These are phyloP conservation scores for Probaryconus sp. DNA, from an alignment of 1,140 invertebrate species.

Conservation along the genomic window DNA sequence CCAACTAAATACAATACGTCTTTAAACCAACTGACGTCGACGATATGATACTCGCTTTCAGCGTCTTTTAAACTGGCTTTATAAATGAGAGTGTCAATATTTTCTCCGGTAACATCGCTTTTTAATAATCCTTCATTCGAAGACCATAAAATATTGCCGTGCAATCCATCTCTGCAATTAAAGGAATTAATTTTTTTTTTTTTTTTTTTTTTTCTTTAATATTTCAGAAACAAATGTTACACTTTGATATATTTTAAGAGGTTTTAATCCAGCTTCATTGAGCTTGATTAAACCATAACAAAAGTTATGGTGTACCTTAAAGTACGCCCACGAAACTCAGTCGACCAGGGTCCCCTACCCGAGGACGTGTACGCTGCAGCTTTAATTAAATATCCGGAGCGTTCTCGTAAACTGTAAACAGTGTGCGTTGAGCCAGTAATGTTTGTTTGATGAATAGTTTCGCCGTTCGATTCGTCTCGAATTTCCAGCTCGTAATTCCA, in stretches of 20 bases:
- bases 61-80: constrained; percentile 77
- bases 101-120: constrained; percentile 86
- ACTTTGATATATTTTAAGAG: too few species aligned
- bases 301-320: constrained; percentile 73
- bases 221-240: constrained; percentile 19
- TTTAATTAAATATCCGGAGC: constrained; percentile 87
- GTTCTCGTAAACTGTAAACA: constrained; percentile 83
- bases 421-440: constrained; percentile 81
- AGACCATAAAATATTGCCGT: constrained; percentile 84
- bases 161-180: constrained; percentile 71
- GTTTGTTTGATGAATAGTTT: constrained; percentile 77
- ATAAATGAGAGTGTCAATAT: constrained; percentile 82
- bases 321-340: constrained; percentile 84
- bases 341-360: constrained; percentile 89
- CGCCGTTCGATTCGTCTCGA: constrained; percentile 79
- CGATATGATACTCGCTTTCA: constrained; percentile 79
- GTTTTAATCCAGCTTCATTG: too few species aligned
- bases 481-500: constrained; percentile 91
- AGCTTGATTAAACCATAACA: neutral
- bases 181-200: constrained; percentile 5
- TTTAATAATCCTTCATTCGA: constrained; percentile 83
- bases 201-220: neutral
- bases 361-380: constrained; percentile 87
- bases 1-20: constrained; percentile 86
- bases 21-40: constrained; percentile 84